Base-by-base conservation (phyloP, 2,797 vertebrate species). In the Esox lucius region DNA sequence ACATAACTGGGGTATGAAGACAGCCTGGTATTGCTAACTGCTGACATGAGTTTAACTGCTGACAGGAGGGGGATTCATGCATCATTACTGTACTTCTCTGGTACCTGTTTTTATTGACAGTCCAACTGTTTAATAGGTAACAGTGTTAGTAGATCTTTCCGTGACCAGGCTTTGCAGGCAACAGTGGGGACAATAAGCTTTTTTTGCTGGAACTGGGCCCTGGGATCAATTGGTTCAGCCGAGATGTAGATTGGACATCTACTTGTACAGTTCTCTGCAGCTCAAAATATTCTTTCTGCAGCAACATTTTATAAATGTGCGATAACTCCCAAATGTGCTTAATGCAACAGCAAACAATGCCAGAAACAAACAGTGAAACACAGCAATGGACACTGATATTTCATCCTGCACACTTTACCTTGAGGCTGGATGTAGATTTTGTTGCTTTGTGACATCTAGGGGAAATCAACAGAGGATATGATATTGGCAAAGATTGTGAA, bases 381-480 rank as follows among this genome's bases (percentile, higher is more conserved):
- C 51, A 22, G 2, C 53, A n/a, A 22, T 7, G 19, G 7, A 8
- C 56, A 61, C 16, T 13, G 56, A 61, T 73, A 71, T 78, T 13
- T 78, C 71, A 73, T 82, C 79, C 71, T 75, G 75, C 62, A 75
- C 68, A 24, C 77, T 93, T 95, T 90, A 99, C 98, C 98, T 97
- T 99, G 98, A 71, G 93, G 92, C 77, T 98, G 97, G 28, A 99
- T 91, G 24, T 91, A 87, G 74, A 98, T 96, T 91, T 97, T 96
- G 71, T 83, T 91, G 85, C 87, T 90, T 15, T 92, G 92, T 51
- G 93, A 93, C 0, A 94, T 93, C 98, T 99, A 83, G 68, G 78
- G 79, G 70, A 39, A 89, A 88, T 86, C 65, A 77, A 72, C 49
- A 75, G 22, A 11, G 22, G 46, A 71, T 19, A 77, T 24, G 15